A percentile compares a stretch with the other conserved stretches of the same genome.
phyloP scores from a whole-genome alignment of 2,797 vertebrate species.

The Eulemur rubriventer region DNA sequence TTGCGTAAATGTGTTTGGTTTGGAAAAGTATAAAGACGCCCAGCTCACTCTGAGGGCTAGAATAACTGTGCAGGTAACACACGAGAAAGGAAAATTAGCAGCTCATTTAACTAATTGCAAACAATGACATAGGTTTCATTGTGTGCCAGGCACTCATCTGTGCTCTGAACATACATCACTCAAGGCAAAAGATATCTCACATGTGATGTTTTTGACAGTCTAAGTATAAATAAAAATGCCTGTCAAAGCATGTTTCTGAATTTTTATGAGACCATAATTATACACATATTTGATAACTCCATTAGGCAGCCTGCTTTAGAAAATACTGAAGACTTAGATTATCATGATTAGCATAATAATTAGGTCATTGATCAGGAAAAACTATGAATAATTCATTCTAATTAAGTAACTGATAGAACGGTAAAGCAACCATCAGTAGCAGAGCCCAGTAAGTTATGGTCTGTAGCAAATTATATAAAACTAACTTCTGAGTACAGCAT shows the following conservation, averaged over 20 bases:
- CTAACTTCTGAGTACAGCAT: constrained; percentile 66
- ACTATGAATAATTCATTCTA: constrained; percentile 85
- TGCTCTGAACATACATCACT: background rate
- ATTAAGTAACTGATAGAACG: constrained; percentile 82
- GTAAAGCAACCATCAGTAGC: constrained; percentile 74
- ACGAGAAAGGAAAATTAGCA: background rate
- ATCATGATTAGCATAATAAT: constrained; percentile 81
- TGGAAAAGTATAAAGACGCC: background rate
- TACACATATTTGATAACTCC: constrained; percentile 72
- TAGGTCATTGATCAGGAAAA: constrained; percentile 73
- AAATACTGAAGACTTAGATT: constrained; percentile 78
- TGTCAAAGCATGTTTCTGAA: constrained; percentile 39
- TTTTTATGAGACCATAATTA: constrained; percentile 75
- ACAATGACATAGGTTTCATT: background rate
- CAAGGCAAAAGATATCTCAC: background rate
- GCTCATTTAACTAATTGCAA: background rate
- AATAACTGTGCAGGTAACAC: background rate
- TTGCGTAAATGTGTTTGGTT: background rate
- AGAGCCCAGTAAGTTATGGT: constrained; percentile 61
- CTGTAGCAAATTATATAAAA: constrained; percentile 70
- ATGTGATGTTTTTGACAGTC: constrained; percentile 32
- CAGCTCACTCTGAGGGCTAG: background rate
- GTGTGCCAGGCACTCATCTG: background rate
- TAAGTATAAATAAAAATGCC: constrained; percentile 57
- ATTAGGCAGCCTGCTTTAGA: constrained; percentile 80